Conservation (phyloP, 2,888 invertebrate genomes). For the Eupithecia abbreviata region DNA sequence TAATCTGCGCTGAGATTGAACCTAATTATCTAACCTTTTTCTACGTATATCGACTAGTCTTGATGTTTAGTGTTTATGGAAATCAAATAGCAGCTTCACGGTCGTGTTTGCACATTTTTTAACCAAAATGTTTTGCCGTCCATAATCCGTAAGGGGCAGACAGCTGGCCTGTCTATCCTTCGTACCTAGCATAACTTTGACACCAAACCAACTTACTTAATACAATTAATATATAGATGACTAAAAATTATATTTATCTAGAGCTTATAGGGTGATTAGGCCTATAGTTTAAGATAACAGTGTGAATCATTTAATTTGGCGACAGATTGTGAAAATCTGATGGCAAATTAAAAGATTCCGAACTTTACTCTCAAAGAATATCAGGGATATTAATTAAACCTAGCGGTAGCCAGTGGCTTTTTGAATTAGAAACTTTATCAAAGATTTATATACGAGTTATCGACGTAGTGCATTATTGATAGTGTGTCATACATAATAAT, state of each 20-base stretch:
- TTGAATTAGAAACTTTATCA: constrained; percentile 70
- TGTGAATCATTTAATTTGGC: constrained; percentile 29
- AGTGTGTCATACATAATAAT: constrained; percentile 45
- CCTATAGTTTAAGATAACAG: constrained; percentile 56
- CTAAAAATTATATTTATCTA: constrained; percentile 78
- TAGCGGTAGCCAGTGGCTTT: constrained; percentile 71
- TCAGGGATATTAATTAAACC: constrained; percentile 68
- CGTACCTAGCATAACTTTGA: constrained; percentile 64
- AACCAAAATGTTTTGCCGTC: constrained; percentile 81
- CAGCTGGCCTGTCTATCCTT: constrained; percentile 71
- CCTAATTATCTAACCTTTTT: constrained; percentile 20
- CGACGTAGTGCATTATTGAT: constrained; percentile 68
- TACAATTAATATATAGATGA: constrained; percentile 66
- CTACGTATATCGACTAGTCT: constrained; percentile 32
- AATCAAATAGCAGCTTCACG: constrained; percentile 24
- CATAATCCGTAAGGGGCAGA: constrained; percentile 66
- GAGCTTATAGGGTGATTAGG: constrained; percentile 82
- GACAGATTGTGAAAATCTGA: constrained; percentile 4
- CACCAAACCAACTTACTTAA: constrained; percentile 69
- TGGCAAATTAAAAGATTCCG: constrained; percentile 42
- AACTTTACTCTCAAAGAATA: constrained; percentile 56
- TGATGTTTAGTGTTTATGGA: constrained; percentile 33
- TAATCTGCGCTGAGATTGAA: constrained; percentile 5
- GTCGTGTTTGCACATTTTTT: constrained; percentile 46
- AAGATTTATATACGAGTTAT: constrained; percentile 76